These are phyloP conservation scores for Ciona savignyi DNA, from an alignment of 23 tunicate genomes.

Conservation along the genomic window DNA sequence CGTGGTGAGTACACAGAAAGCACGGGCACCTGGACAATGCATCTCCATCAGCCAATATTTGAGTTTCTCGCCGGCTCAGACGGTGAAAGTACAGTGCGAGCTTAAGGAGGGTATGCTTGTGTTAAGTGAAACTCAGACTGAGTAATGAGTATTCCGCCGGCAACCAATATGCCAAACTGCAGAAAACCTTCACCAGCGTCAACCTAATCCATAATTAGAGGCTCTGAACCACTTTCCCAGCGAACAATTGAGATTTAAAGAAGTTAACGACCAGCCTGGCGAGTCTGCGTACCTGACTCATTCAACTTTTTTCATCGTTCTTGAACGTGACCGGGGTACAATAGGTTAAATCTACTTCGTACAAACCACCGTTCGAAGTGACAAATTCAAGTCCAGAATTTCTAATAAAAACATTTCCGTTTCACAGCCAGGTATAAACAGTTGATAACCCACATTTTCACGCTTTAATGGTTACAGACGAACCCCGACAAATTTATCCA, in stretches of 20 bases:
- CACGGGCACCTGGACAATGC: conserved; percentile 2
- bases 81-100: background rate
- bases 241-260: background rate
- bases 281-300: background rate
- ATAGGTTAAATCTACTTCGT: too few relatives aligned
- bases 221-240: background rate
- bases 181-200: background rate
- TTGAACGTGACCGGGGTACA: too few relatives aligned
- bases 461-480: background rate
- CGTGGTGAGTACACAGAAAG: background rate
- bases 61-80: background rate
- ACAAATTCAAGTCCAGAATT: background rate
- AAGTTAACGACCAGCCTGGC: background rate
- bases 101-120: background rate
- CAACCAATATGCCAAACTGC: too few relatives aligned
- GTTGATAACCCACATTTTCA: background rate
- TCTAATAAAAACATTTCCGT: background rate
- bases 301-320: too few relatives aligned
- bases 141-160: background rate
- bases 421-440: background rate
- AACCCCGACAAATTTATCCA: background rate
- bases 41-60: background rate
- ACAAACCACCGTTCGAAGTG: too few relatives aligned
- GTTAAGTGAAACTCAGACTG: background rate
- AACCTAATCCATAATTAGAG: background rate